Base-by-base conservation (phyloP, 2,888 invertebrate species). In the Drosophila nr. perissopoda region DNA sequence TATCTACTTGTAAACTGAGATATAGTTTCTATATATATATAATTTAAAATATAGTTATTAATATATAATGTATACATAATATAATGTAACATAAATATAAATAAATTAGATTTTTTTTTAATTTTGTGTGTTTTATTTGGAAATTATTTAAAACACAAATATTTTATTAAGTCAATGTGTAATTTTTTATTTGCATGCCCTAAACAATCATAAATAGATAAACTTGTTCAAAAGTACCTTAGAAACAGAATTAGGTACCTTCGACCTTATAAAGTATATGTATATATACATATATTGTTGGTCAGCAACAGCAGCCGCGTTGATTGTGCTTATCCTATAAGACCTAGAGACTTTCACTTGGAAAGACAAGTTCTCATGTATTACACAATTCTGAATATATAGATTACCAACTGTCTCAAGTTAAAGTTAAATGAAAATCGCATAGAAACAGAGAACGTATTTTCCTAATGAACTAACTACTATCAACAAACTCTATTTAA, bases 321-420 rank as follows among this genome's bases (percentile, higher is more conserved):
- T 5, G n/a, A 5, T n/a, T 42, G 6, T 7, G 1, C 6, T 6
- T 1, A 13, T 21, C 3, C 5, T 6, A 0, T n/a, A 21, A 11
- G 6, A n/a, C 11, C n/a, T 11, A 0, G 6, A 21, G 2, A 42
- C 11, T 11, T 11, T 3, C 6, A 2, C n/a, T n/a, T 2, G 2
- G n/a, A 10, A 42, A n/a, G 11, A 6, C n/a, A 40, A n/a, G 10
- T 10, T 40, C 4, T 8, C n/a, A 8, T 1, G 3, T 38, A 38
- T 8, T n/a, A 1, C 38, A n/a, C 3, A 0, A n/a, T n/a, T 38
- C 1, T 5, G 6, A 1, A 4, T 3, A 13, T 21, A 13, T 3
- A 6, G 3, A 21, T n/a, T 40, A 5, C 10, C 10, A 10, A 10
- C 2, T 21, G 7, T 7, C 42, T 21, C 1, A 21, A 21, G 1